Percentiles rank a stretch among this genome's conserved stretches.
phyloP scores from a whole-genome alignment of 2,888 invertebrate genomes.

The Malachius bipustulatus region DNA sequence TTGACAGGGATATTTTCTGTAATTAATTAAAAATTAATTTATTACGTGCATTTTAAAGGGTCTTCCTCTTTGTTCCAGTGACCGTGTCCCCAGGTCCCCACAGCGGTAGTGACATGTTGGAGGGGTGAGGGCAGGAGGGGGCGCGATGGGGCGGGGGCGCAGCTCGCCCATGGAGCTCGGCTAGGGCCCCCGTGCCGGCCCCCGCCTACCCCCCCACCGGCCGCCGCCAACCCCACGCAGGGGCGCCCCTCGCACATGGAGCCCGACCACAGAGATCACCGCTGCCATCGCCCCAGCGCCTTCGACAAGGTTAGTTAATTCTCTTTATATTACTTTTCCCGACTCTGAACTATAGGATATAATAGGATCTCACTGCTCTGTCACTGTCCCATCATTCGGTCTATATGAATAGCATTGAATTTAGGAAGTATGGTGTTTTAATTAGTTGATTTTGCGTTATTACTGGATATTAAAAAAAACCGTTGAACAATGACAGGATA shows the following conservation, averaged over 20 bases:
- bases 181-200: conserved; percentile 45
- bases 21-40: too few relatives aligned
- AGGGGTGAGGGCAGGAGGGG: conserved; percentile 62
- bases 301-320: conserved; percentile 39
- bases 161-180: conserved; percentile 70
- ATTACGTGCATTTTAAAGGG: not conserved
- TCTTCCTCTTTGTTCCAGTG: conserved; percentile 1
- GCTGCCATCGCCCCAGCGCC: conserved; percentile 54
- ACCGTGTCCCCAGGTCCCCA: too few relatives aligned
- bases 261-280: conserved; percentile 51
- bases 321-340: not conserved
- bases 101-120: too few relatives aligned
- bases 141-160: conserved; percentile 74
- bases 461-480: too few relatives aligned
- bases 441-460: too few relatives aligned
- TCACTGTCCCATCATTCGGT: too few relatives aligned
- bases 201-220: conserved; percentile 25
- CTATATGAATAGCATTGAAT: too few relatives aligned
- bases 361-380: too few relatives aligned
- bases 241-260: conserved; percentile 53
- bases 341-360: too few relatives aligned
- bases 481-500: too few relatives aligned
- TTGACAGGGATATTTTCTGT: too few relatives aligned
- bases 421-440: too few relatives aligned
- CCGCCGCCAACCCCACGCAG: conserved; percentile 44